Evolutionary conservation across 2,113 vertebrate species (phyloP), one percentile per base, ranked within the genome.

Genomic region (Anthoscopus minutus): DNA sequence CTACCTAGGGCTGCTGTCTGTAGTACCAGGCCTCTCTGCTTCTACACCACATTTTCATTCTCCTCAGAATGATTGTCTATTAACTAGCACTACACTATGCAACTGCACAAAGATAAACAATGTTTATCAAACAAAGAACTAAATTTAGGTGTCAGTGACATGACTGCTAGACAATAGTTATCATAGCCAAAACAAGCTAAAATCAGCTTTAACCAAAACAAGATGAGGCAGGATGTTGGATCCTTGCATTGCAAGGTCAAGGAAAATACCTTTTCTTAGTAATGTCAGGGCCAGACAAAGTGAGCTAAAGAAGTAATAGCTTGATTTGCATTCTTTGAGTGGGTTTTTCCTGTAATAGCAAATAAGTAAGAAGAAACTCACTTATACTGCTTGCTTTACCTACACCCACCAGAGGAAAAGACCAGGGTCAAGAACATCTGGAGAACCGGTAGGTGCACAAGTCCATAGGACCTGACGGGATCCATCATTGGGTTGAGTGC

Each of bases 401-500:
- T 47, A 37, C 27, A 31, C 21, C 15, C 44, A 38, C 6, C 13
- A 25, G 25, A 23, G 42, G 22, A 37, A 76, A 48, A 31, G 27
- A 5, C 9, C 15, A 60, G 72, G 15, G 19, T 24, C 7, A 76
- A 48, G 21, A 60, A 31, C 7, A 31, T 31, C 44, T 25, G 44
- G 48, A 60, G 56, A 76, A 60, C 27, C n/a, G 31, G 56, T 44
- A 60, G 27, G 15, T 47, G 11, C 15, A 37, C 11, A 48, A 30
- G 19, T 11, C 54, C 27, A 24, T 37, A 42, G 20, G 12, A 42
- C 16, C 38, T 54, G 69, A n/a, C 31, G 27, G 37, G 9, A 37
- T 11, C 10, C 11, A 14, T 14, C 2, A 1, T 6, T 30, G 11
- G 20, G 24, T 3, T 37, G 25, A 74, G 15, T 8, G 15, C 25